Evolutionary conservation across 2,113 vertebrate genomes (phyloP), one percentile per base, ranked within the genome.

Genomic region (Tyrannus savana): DNA sequence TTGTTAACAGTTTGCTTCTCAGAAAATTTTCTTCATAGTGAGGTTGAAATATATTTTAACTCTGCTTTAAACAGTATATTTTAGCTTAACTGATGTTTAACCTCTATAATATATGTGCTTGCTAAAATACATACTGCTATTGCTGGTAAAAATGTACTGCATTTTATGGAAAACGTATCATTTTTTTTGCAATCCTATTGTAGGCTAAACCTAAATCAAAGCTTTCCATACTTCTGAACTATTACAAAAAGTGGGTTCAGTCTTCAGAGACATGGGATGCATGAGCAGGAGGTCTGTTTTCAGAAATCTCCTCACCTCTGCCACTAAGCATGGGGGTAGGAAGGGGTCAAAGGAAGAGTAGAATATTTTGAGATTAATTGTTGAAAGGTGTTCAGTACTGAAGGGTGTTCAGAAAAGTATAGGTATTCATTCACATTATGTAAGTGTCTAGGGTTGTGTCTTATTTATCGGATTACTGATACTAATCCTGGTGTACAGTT

Each of bases 311-410:
- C 71, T 81, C 14, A 59, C 2, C 30, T 58, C 16, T 63, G 31
- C 2, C 6, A n/a, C 4, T 13, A 58, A 81, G 17, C n/a, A 17
- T 10, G 3, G 5, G 5, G 11, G 6, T 6, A 55, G 10, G 33
- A 30, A 35, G 2, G 4, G 19, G 5, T 3, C 3, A 78, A 64
- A 5, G 4, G 7, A 46, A 41, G 15, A 69, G 18, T 14, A 68
- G 7, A 68, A 16, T 49, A 27, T 31, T 66, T 53, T 17, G 31
- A 25, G 3, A 47, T 47, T 33, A 62, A 27, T 41, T 82, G 14
- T 5, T 62, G 14, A 81, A 64, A 23, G 7, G 3, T 47, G 16
- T 66, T 73, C 12, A n/a, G 4, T 24, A 31, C 10, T 46, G 7
- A 80, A 58, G 15, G 3, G 5, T 56, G 3, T n/a, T 90, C 37